Percentiles rank a stretch among this genome's conserved stretches.
Conservation (phyloP, 2,888 invertebrate genomes). For the Meta bourneti region DNA sequence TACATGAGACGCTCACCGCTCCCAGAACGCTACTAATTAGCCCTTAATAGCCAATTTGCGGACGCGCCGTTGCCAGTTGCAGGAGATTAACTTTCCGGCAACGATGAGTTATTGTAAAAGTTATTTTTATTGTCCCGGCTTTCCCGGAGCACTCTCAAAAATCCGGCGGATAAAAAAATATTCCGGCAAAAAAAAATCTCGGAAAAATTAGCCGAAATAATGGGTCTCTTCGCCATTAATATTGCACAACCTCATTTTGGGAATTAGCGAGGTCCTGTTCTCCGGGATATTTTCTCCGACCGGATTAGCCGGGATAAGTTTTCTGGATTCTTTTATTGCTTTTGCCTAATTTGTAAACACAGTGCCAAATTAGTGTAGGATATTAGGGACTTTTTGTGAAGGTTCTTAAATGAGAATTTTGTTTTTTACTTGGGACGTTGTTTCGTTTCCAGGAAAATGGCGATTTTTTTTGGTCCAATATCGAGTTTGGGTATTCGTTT, state of each 20-base stretch:
- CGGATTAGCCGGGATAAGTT: not conserved
- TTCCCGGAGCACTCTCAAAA: not conserved
- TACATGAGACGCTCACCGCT: not conserved
- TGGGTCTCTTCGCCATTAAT: not conserved
- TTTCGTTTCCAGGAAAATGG: not conserved
- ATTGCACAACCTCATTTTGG: not conserved
- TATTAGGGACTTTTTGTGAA: not conserved
- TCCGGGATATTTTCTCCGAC: not conserved
- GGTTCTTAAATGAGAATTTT: not conserved
- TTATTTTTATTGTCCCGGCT: not conserved
- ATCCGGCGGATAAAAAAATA: not conserved
- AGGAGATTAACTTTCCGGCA: not conserved
- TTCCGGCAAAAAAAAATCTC: not conserved
- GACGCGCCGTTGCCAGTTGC: not conserved
- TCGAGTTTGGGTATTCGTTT: not conserved
- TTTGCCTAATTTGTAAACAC: slow-evolving; percentile 1
- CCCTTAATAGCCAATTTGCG: slow-evolving; percentile 22
- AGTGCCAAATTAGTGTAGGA: not conserved
- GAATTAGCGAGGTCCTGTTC: not conserved
- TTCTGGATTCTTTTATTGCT: not conserved
- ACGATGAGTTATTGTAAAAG: slow-evolving; percentile 16
- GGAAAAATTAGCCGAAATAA: not conserved
- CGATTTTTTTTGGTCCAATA: not conserved
- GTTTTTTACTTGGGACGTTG: not conserved
- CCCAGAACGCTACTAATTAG: slow-evolving; percentile 5